phyloP scores from a whole-genome alignment of 2,888 invertebrate genomes.

The Eretmocerus hayati region DNA sequence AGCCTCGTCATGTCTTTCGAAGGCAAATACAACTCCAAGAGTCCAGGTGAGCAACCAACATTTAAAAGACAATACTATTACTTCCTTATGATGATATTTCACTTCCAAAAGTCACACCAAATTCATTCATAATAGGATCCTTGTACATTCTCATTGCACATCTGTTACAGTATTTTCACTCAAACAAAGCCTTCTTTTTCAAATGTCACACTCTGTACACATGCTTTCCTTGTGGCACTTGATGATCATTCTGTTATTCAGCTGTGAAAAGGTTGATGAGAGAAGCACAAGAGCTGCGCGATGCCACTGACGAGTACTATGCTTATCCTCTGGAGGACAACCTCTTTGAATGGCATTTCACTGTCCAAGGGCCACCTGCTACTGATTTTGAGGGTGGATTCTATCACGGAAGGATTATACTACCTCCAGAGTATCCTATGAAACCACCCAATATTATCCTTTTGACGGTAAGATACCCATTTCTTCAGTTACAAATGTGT shows the following conservation, averaged over 20 bases:
- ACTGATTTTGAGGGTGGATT: constrained; percentile 86
- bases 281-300: constrained; percentile 79
- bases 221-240: background rate
- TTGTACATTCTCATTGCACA: no score
- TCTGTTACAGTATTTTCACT: background rate
- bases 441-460: constrained; percentile 93
- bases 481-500: background rate
- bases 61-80: no score
- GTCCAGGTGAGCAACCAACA: constrained; percentile 49
- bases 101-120: no score
- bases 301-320: constrained; percentile 82
- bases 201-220: background rate
- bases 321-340: constrained; percentile 91
- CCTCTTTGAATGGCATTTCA: constrained; percentile 97
- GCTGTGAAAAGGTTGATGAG: constrained; percentile 91
- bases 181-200: background rate
- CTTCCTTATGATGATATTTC: no score
- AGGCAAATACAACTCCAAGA: constrained; percentile 55
- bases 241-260: constrained; percentile 31
- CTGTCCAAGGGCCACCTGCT: constrained; percentile 80
- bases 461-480: constrained; percentile 61
- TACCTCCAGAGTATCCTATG: constrained; percentile 95
- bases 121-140: no score
- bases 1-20: constrained; percentile 49
- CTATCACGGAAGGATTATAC: constrained; percentile 85